Conservation (phyloP, 2,888 invertebrate species). For the Volucella inanis region DNA sequence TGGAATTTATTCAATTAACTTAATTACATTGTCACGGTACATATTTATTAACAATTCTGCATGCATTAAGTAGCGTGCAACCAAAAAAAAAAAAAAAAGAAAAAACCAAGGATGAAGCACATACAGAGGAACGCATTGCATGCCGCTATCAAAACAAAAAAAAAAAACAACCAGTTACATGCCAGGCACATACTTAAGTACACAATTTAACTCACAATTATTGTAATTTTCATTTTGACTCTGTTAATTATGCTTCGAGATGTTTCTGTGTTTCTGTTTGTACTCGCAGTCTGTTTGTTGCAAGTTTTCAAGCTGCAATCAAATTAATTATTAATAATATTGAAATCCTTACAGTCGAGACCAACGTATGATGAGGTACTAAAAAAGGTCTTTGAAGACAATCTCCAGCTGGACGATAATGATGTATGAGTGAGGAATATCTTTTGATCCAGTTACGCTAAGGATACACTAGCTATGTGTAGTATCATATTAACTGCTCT, state of each 20-base stretch:
- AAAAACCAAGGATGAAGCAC: too few relatives aligned
- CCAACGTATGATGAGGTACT: slow-evolving; percentile 82
- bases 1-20: slow-evolving; percentile 50
- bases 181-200: not conserved
- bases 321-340: slow-evolving; percentile 26
- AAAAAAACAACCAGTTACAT: not conserved
- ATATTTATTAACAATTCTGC: slow-evolving; percentile 45
- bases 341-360: slow-evolving; percentile 77
- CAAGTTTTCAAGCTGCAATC: slow-evolving; percentile 2
- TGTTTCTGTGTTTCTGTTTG: not conserved
- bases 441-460: not conserved
- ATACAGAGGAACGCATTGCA: too few relatives aligned
- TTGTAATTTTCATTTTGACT: slow-evolving; percentile 12
- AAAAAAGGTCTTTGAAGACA: slow-evolving; percentile 79
- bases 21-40: slow-evolving; percentile 39
- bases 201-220: slow-evolving; percentile 6
- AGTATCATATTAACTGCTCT: too few relatives aligned
- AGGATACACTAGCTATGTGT: not conserved
- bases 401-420: slow-evolving; percentile 78
- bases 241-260: not conserved
- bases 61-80: slow-evolving; percentile 14
- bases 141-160: too few relatives aligned
- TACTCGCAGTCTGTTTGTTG: not conserved
- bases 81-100: slow-evolving; percentile 1
- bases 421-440: slow-evolving; percentile 74